Evolutionary conservation across 2,797 vertebrate species (phyloP), one percentile per base, ranked within the genome.

Genomic region (Anguilla megastoma): DNA sequence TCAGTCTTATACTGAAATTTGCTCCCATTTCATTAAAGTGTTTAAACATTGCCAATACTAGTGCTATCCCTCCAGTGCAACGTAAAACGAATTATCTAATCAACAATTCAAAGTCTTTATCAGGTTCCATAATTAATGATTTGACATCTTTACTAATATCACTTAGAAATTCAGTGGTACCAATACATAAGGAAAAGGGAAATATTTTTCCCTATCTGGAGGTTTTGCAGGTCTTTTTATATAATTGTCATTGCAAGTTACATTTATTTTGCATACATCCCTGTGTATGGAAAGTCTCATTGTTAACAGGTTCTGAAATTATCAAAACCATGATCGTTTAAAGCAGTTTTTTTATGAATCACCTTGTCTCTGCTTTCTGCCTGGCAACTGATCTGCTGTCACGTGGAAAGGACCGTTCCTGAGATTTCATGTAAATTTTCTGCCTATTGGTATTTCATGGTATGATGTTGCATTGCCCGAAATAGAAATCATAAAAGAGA

Each of bases 401-500:
- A 85, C 71, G 54, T 71, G 50, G 66, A 88, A 86, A 86, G 45
- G 66, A 52, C 87, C 8, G 21, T 83, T 84, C 71, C 76, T 7
- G 33, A 84, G 66, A 87, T 84, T 76, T 71, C 86, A 89, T 79
- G 84, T 58, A 84, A 76, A 88, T 88, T 56, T 82, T 85, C 83
- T 74, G 66, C 50, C 83, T 69, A 86, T 90, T 89, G 74, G 74
- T 79, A 45, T 45, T 79, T 79, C 33, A 45, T 87, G 50, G 87
- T 84, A 63, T 82, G 87, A 91, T 90, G 87, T 54, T 87, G n/a
- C n/a, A 69, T 66, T 27, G 54, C 82, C 27, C n/a, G 56, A 87
- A 89, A 90, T 91, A 91, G 91, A 89, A 88, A n/a, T 52, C 85
- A 85, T 89, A 90, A 87, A 79, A 89, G 90, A 89, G 87, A 89